These are phyloP conservation scores for Sardinella longiceps DNA, from an alignment of 2,797 vertebrate genomes.

Conservation along the genomic window DNA sequence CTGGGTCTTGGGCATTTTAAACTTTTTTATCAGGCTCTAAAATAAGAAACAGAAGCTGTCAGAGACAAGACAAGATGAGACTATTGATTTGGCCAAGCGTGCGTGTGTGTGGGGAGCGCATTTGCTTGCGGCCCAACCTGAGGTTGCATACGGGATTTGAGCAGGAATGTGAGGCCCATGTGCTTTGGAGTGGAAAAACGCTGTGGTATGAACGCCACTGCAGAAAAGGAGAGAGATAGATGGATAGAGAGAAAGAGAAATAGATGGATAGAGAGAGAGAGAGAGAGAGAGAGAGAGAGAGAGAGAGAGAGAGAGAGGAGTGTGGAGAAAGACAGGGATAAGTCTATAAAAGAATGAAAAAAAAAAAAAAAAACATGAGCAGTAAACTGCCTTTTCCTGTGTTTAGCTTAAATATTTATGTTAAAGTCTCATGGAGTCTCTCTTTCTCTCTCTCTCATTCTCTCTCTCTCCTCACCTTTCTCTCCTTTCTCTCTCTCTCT, in stretches of 20 bases:
- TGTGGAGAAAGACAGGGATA: background rate
- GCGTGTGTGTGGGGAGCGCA: constrained; percentile 2
- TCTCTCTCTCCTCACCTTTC: too few relatives aligned
- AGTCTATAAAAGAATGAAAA: constrained; percentile 24
- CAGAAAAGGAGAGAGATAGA: background rate
- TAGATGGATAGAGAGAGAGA: background rate
- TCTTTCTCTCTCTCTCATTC: too few relatives aligned
- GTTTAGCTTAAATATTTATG: constrained; percentile 63
- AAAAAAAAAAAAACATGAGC: constrained; percentile 29
- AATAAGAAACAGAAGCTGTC: constrained; percentile 18
- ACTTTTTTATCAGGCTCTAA: background rate
- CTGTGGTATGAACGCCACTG: background rate
- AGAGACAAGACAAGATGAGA: constrained; percentile 25
- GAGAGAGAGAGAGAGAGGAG: background rate
- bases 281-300: background rate
- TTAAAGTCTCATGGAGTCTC: constrained; percentile 53
- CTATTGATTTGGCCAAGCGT: constrained; percentile 25
- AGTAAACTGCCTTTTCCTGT: constrained; percentile 47
- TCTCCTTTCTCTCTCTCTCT: too few relatives aligned
- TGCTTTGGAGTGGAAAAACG: background rate
- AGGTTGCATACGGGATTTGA: constrained; percentile 11
- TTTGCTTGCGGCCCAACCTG: constrained; percentile 28
- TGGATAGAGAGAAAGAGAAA: too few relatives aligned
- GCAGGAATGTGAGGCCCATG: background rate
- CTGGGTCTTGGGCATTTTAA: background rate